Base-by-base conservation (phyloP, 1,140 invertebrate genomes). In the Tetragnatha versicolor region DNA sequence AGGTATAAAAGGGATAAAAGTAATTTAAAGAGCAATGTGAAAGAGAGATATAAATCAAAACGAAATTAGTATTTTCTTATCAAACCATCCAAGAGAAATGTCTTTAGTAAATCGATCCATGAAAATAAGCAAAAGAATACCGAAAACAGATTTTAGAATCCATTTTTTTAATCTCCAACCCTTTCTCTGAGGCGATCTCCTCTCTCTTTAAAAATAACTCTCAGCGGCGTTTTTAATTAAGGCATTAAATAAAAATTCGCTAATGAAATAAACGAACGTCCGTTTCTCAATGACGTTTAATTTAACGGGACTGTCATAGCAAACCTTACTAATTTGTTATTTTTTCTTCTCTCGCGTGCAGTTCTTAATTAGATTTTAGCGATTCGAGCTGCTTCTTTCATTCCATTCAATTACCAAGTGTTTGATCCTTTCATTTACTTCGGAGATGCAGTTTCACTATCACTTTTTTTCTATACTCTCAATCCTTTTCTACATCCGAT, bases 321-420 rank as follows among this genome's bases (percentile, higher is more conserved):
- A 37, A 33, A 2, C 37, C 49, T 66, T 25, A 14, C 7, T 33
- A 29, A 20, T 47, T 17, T 9, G 9, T 6, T 0, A 3, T 9
- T 53, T 69, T 68, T 69, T 53, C 55, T 55, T 25, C 29, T 20
- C 29, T 31, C 12, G 33, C 0, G 20, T 33, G 22, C 22, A 17
- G n/a, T 66, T 37, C 20, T 55, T 70, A 70, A 70, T 70, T 70
- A 70, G 25, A 70, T 70, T 55, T 70, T 55, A 31, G 47, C 55
- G 39, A 53, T 70, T n/a, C n/a, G n/a, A n/a, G n/a, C n/a, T n/a
- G n/a, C n/a, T n/a, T n/a, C n/a, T n/a, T n/a, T n/a, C n/a, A n/a
- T n/a, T n/a, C n/a, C n/a, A n/a, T n/a, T n/a, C n/a, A n/a, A n/a
- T n/a, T n/a, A n/a, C n/a, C n/a, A n/a, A n/a, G n/a, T n/a, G n/a